These are phyloP conservation scores for Gryon sp. DNA, from an alignment of 1,140 invertebrate genomes.

Conservation along the genomic window DNA sequence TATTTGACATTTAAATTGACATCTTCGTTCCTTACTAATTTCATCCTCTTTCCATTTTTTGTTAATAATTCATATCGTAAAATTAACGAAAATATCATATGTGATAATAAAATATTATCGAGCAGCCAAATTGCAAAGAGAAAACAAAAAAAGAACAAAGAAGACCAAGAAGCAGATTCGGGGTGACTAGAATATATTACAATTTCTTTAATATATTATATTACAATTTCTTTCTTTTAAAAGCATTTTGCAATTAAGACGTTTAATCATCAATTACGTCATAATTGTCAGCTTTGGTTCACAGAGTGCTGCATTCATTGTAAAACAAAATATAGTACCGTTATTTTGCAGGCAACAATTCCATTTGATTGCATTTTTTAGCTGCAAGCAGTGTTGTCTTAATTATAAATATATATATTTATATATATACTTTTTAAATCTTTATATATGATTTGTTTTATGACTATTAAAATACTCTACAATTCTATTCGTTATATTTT, in stretches of 20 bases:
- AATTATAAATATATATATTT: constrained; percentile 62
- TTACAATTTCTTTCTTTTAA: constrained; percentile 54
- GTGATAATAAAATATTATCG: constrained; percentile 1
- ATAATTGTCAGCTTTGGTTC: constrained; percentile 59
- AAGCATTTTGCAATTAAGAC: constrained; percentile 46
- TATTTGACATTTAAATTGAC: constrained; percentile 55
- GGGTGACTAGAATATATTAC: constrained; percentile 61
- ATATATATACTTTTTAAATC: constrained; percentile 51
- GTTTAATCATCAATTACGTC: constrained; percentile 46
- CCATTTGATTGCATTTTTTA: constrained; percentile 58
- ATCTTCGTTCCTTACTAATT: constrained; percentile 39
- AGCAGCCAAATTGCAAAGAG: constrained; percentile 29
- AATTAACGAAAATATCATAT: constrained; percentile 9
- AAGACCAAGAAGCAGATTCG: constrained; percentile 41
- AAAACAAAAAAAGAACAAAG: constrained; percentile 45
- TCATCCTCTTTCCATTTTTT: constrained; percentile 8
- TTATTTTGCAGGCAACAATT: constrained; percentile 56
- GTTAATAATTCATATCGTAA: background rate
- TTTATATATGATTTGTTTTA: constrained; percentile 53
- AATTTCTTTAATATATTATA: constrained; percentile 51
- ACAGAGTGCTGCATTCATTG: constrained; percentile 44
- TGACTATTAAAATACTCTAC: constrained; percentile 64
- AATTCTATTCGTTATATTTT: constrained; percentile 54
- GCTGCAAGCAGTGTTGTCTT: constrained; percentile 59
- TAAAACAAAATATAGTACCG: constrained; percentile 60